Evolutionary conservation across 2,113 vertebrate species (phyloP), one percentile per base, ranked within the genome.

Genomic region (Amia ocellicauda): DNA sequence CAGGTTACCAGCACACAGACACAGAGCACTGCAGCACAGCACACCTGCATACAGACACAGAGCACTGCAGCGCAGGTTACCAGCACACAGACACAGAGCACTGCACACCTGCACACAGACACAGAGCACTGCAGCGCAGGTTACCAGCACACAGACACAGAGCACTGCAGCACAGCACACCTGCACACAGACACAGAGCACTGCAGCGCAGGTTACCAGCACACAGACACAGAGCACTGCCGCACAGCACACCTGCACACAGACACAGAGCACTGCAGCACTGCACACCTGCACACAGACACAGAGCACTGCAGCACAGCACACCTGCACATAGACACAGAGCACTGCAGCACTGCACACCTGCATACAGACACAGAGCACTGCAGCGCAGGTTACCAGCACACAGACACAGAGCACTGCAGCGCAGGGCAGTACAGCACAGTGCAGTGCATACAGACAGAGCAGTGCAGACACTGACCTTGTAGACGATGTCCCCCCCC

Each of bases 401-500:
- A 24, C 24, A 13, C 22, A 31, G 11, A 20, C 47, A 40, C 19
- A 52, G 10, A 7, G 31, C 31, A 36, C 5, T 36, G 2, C 31
- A 36, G 11, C 11, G 31, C 11, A 5, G 31, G 5, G 11, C 31
- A 36, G 5, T 36, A 5, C 11, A 36, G 31, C 31, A 36, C 31
- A 36, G 31, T 36, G 31, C 11, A 36, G 31, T 11, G 11, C 31
- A 11, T 7, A 11, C 31, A 36, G 31, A 36, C 5, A 7, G 31
- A 36, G 52, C 23, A 55, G 27, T 16, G n/a, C 13, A 7, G 23
- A 11, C 22, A 49, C 62, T 71, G 31, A 89, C 87, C 82, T 85
- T 88, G 68, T 88, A 92, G 60, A 91, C 87, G 26, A 90, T 77
- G 72, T 83, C 77, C 1, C 87, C 85, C 41, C 79, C 83, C 75